Conservation (phyloP, 2,113 vertebrate species). For the Rhinoptilus africanus region DNA sequence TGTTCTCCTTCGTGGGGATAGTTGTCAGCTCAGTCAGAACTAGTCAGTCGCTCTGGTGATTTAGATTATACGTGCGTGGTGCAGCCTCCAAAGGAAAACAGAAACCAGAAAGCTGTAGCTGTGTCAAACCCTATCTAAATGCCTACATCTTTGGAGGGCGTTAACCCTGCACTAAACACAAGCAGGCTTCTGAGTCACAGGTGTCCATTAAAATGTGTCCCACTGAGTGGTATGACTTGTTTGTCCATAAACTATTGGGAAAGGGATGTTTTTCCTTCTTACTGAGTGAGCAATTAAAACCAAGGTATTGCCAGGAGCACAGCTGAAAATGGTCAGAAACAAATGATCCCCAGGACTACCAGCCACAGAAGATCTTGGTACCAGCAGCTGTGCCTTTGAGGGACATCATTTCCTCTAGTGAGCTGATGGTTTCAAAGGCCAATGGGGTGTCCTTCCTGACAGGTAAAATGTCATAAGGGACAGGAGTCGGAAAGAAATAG, state of each 20-base stretch:
- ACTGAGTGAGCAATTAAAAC: background rate
- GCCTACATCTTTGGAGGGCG: background rate
- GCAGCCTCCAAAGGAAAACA: background rate
- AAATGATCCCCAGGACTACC: background rate
- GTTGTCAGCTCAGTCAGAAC: background rate
- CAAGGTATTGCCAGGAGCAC: background rate
- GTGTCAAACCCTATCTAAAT: background rate
- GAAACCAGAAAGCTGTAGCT: background rate
- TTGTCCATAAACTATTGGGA: background rate
- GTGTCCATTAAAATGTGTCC: background rate
- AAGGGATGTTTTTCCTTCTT: background rate
- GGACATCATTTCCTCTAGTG: background rate
- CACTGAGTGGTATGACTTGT: background rate
- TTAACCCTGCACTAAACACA: background rate
- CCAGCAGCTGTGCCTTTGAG: background rate
- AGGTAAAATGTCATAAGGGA: background rate
- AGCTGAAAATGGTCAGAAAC: background rate
- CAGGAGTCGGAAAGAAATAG: background rate
- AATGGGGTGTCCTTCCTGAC: background rate
- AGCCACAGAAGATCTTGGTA: background rate
- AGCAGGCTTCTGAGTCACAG: background rate
- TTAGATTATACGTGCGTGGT: background rate
- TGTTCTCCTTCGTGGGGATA: background rate
- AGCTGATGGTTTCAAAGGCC: background rate
- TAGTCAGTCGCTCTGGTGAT: background rate